phyloP scores from a whole-genome alignment of 1,140 invertebrate species.

The Contarinia nasturtii region DNA sequence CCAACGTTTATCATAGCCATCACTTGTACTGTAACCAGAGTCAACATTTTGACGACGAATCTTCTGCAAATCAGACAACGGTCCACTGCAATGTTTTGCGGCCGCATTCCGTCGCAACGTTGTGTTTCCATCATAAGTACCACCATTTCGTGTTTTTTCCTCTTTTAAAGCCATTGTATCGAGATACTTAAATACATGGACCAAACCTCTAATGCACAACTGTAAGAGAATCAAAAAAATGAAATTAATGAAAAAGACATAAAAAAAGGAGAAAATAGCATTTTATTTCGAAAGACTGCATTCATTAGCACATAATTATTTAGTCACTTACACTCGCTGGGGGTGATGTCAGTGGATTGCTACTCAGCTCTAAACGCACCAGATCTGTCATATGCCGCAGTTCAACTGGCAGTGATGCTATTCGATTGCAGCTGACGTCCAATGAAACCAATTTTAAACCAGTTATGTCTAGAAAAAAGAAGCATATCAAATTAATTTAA shows the following conservation, averaged over 20 bases:
- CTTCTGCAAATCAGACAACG: constrained; percentile 30
- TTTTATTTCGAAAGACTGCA: too few relatives aligned
- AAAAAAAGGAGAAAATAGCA: background rate
- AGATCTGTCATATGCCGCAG: constrained; percentile 65
- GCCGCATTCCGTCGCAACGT: constrained; percentile 21
- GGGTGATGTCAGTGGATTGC: constrained; percentile 78
- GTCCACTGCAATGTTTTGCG: constrained; percentile 18
- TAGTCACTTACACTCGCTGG: constrained; percentile 83
- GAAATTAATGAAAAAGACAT: background rate
- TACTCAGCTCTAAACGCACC: constrained; percentile 58
- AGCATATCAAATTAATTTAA: background rate
- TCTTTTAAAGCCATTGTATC: constrained; percentile 67
- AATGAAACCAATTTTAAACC: constrained; percentile 64
- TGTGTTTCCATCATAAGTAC: constrained; percentile 20
- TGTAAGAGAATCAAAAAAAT: constrained; percentile 24
- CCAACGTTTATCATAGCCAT: constrained; percentile 66
- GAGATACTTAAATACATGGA: constrained; percentile 88
- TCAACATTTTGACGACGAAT: constrained; percentile 52
- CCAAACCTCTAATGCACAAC: constrained; percentile 76
- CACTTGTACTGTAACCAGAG: constrained; percentile 69
- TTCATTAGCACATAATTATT: background rate
- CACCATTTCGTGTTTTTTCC: constrained; percentile 24
- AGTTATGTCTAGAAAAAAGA: constrained; percentile 48
- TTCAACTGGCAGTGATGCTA: constrained; percentile 67
- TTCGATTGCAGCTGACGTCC: constrained; percentile 76